phyloP scores from a whole-genome alignment of 2,797 vertebrate species.

The Molossus molossus region DNA sequence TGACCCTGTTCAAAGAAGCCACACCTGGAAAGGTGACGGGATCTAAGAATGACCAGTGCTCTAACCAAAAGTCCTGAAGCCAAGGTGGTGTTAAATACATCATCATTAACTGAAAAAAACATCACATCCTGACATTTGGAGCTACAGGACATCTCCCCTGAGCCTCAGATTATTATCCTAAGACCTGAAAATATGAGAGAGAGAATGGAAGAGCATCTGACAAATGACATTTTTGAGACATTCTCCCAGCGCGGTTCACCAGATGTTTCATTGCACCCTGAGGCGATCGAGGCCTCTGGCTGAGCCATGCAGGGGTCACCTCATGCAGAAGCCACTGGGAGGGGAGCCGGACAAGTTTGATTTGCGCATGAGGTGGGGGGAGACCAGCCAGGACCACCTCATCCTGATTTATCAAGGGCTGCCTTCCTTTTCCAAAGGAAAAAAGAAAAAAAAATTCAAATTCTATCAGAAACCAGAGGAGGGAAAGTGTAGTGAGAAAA shows the following conservation, averaged over 20 bases:
- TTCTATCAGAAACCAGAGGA: background rate
- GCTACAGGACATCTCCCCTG: background rate
- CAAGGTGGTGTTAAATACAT: background rate
- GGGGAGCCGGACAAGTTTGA: background rate
- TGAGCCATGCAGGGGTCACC: background rate
- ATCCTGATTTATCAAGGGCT: background rate
- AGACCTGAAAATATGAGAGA: background rate
- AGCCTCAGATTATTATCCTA: background rate
- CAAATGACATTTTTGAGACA: background rate
- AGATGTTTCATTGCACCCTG: background rate
- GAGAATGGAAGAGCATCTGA: background rate
- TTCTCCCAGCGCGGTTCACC: background rate
- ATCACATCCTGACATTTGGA: background rate
- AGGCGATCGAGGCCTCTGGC: background rate
- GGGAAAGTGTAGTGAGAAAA: background rate
- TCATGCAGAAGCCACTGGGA: background rate
- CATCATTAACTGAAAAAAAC: background rate
- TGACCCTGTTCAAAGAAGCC: background rate
- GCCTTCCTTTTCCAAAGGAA: background rate
- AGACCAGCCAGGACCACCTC: background rate
- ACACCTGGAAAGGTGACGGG: background rate
- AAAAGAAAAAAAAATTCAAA: slow-evolving; percentile 43
- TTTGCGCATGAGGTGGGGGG: background rate
- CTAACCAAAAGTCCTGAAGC: background rate
- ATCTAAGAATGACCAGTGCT: background rate